Evolutionary conservation across 2,113 vertebrate species (phyloP), one percentile per base, ranked within the genome.

Genomic region (Morone chrysops): DNA sequence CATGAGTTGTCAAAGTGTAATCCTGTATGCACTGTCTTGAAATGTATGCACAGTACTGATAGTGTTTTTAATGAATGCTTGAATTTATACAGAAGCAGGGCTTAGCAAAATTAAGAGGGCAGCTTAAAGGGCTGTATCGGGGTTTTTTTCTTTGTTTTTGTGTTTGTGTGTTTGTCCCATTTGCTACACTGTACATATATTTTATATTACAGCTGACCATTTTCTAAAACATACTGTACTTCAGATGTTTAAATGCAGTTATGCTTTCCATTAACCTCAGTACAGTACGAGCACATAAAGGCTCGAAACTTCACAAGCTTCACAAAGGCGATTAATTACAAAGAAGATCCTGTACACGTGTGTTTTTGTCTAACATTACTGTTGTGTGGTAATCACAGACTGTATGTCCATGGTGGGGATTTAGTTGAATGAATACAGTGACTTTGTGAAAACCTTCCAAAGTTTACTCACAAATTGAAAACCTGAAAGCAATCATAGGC

Each of bases 1-100:
- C 94, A 96, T 95, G 94, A 96, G 96, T 97, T 97, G 91, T 98
- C 90, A 92, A 95, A 95, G 93, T 95, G 94, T 93, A 95, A 92
- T 96, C 92, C 95, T 97, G 96, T 96, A 87, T 92, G 95, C 95
- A 97, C 96, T 92, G 87, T 92, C 89, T 89, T 92, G 88, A 90
- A 82, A 85, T 90, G 85, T 92, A 69, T 94, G 88, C 91, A 92
- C 89, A 87, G 48, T 82, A 77, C 62, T 81, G 76, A 85, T 75
- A 68, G 69, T 60, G 20, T 43, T 74, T 83, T 60, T 81, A 88
- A 79, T 67, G 38, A 80, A 81, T 88, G 88, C 81, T 87, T 92
- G 81, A 48, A 78, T 70, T 78, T 45, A 66, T 18, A 40, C 47
- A 70, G 36, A 81, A 83, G 75, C 61, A 71, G 63, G 59, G 47